phyloP scores from a whole-genome alignment of 2,113 vertebrate genomes.

The Pseudonaja textilis region DNA sequence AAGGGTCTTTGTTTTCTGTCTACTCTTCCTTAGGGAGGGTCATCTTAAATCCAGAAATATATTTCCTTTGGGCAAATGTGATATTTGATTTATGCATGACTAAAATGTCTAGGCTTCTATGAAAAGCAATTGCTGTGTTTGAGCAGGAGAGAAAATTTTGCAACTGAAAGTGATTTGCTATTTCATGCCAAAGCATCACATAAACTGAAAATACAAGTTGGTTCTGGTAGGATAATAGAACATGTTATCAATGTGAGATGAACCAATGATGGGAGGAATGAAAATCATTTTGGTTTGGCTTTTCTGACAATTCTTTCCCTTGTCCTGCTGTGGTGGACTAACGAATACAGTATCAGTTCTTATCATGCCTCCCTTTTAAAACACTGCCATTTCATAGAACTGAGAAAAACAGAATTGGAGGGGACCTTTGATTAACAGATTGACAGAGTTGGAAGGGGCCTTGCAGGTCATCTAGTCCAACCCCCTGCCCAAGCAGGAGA shows the following conservation, averaged over 20 bases:
- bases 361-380: neutral
- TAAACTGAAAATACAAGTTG: neutral
- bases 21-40: neutral
- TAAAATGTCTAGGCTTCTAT: neutral
- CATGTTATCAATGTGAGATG: neutral
- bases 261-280: neutral
- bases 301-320: neutral
- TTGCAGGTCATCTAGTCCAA: no score
- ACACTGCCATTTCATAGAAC: neutral
- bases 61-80: neutral
- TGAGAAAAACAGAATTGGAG: no score
- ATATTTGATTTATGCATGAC: neutral
- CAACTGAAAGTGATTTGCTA: neutral
- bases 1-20: neutral
- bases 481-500: no score
- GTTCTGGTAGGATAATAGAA: neutral
- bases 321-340: neutral
- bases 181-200: neutral
- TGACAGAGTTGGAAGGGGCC: no score
- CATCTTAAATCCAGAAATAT: neutral
- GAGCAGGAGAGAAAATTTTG: neutral
- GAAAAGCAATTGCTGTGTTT: neutral
- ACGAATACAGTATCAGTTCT: neutral
- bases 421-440: no score
- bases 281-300: neutral